phyloP scores from a whole-genome alignment of 2,888 invertebrate genomes.

The Diarsia rubi region DNA sequence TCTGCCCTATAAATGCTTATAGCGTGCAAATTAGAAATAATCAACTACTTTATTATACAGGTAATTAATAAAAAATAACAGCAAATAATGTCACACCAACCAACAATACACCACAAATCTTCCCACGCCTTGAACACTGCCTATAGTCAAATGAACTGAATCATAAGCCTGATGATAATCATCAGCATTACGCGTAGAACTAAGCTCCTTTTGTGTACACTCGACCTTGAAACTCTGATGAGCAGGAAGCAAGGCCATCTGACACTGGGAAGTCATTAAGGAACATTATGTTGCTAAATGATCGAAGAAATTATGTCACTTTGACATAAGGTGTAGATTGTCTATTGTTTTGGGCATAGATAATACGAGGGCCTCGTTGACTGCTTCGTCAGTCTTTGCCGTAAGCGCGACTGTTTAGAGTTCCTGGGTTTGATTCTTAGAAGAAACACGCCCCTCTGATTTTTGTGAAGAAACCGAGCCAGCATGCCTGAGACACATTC shows the following conservation, averaged over 20 bases:
- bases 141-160: constrained; percentile 52
- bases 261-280: constrained; percentile 67
- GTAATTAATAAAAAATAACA: background rate
- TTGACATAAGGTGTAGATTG: constrained; percentile 8
- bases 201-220: constrained; percentile 57
- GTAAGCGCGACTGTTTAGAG: background rate
- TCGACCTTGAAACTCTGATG: constrained; percentile 65
- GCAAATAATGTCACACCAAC: constrained; percentile 29
- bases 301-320: constrained; percentile 46
- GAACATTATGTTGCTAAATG: constrained; percentile 21
- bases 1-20: too few species aligned
- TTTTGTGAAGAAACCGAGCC: too few species aligned
- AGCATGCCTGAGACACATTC: too few species aligned
- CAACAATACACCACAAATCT: constrained; percentile 28
- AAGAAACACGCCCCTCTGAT: too few species aligned
- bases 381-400: background rate
- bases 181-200: constrained; percentile 34
- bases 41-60: background rate
- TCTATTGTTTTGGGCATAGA: background rate
- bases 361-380: background rate
- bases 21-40: background rate
- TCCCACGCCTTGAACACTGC: constrained; percentile 55
- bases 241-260: constrained; percentile 60
- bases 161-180: constrained; percentile 60
- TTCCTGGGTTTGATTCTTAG: too few species aligned